phyloP scores from a whole-genome alignment of 2,113 vertebrate species.

The Phylloscopus trochiloides region DNA sequence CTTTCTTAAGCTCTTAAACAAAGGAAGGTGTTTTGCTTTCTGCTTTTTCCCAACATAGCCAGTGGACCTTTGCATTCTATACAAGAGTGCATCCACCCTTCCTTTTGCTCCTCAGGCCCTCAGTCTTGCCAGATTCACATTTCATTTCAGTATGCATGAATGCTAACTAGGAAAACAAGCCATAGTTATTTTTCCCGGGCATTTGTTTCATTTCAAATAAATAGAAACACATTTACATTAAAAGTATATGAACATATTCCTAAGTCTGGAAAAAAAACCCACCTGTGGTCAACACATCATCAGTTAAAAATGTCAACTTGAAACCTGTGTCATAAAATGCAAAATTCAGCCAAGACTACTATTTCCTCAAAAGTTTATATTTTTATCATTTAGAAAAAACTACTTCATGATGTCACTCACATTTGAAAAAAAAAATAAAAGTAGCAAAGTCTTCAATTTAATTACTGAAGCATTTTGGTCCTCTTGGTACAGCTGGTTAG shows the following conservation, averaged over 20 bases:
- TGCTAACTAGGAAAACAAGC: conserved; percentile 45
- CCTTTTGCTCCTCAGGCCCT: background rate
- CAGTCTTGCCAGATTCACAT: conserved; percentile 25
- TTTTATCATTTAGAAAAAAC: conserved; percentile 70
- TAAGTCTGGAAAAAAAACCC: conserved; percentile 43
- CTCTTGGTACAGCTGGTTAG: conserved; percentile 68
- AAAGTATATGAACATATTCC: conserved; percentile 68
- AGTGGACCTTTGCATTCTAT: background rate
- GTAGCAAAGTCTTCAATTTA: conserved; percentile 66
- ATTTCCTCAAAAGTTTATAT: conserved; percentile 59
- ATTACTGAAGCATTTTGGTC: conserved; percentile 76
- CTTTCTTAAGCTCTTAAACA: background rate
- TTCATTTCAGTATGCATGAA: background rate
- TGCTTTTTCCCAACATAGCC: background rate
- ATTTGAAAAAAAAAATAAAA: conserved; percentile 67
- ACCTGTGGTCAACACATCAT: conserved; percentile 62
- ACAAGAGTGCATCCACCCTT: background rate
- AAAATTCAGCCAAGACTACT: conserved; percentile 66
- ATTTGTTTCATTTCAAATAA: conserved; percentile 76
- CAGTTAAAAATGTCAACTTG: conserved; percentile 73
- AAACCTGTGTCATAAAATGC: conserved; percentile 70
- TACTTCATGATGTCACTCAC: conserved; percentile 64
- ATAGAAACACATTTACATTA: conserved; percentile 76
- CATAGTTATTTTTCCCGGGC: conserved; percentile 49
- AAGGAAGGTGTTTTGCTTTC: background rate